These are phyloP conservation scores for Ceratina japonica DNA, from an alignment of 1,140 invertebrate species.

Conservation along the genomic window DNA sequence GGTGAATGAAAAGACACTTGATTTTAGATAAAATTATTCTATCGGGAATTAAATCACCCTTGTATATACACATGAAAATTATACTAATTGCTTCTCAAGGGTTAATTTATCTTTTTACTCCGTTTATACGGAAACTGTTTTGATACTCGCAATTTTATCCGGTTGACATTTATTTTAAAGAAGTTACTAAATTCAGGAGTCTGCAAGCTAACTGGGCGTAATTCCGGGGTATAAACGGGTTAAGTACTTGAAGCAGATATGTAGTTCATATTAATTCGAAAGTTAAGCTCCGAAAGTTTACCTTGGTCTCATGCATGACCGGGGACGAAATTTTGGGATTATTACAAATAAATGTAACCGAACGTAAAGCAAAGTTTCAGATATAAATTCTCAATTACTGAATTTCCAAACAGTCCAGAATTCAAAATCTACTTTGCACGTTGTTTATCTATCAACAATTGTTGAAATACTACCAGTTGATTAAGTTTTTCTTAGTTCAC, in stretches of 20 bases:
- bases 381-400: background rate
- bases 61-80: too few relatives aligned
- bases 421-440: background rate
- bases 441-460: too few relatives aligned
- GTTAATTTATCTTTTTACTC: too few relatives aligned
- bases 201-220: constrained; percentile 8
- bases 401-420: background rate
- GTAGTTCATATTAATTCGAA: constrained; percentile 35
- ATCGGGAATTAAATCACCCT: too few relatives aligned
- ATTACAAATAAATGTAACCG: constrained; percentile 4
- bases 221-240: constrained; percentile 4
- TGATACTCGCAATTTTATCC: too few relatives aligned
- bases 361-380: background rate
- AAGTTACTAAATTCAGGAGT: constrained; percentile 4
- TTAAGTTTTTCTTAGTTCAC: too few relatives aligned
- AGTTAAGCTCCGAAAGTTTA: constrained; percentile 27
- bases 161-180: background rate
- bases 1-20: too few relatives aligned
- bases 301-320: constrained; percentile 20
- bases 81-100: too few relatives aligned
- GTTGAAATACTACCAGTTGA: too few relatives aligned
- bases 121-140: too few relatives aligned
- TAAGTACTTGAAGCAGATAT: constrained; percentile 13
- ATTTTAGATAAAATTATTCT: too few relatives aligned
- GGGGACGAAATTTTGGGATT: constrained; percentile 24